Evolutionary conservation across 2,888 invertebrate species (phyloP).

Genomic region (Trichogramma evanescens): DNA sequence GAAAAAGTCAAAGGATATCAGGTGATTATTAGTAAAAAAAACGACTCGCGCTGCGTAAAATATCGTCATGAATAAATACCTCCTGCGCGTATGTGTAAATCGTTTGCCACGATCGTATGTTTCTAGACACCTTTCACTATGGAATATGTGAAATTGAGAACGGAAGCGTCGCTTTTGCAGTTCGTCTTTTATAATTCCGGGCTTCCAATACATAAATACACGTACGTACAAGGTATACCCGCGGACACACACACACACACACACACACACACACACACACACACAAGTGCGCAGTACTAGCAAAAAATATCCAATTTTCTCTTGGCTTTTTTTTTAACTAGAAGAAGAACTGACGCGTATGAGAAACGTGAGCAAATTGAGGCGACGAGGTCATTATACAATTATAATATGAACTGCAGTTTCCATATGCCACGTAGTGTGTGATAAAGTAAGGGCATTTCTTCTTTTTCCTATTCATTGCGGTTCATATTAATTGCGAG

Average conservation of each 20-base stretch:
- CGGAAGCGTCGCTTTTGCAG: constrained; percentile 21
- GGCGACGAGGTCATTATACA: constrained; percentile 2
- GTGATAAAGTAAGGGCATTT: no score
- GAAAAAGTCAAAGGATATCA: constrained; percentile 47
- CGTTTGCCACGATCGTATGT: neutral
- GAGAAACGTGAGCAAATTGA: neutral
- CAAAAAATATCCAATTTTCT: no score
- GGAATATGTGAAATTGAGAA: constrained; percentile 23
- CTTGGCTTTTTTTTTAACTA: no score
- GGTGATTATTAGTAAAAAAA: constrained; percentile 25
- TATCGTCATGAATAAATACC: no score
- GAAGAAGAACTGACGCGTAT: neutral
- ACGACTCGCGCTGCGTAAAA: no score
- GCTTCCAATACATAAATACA: neutral
- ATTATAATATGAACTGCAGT: no score
- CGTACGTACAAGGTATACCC: neutral
- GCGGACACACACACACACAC: neutral
- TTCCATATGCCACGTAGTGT: no score
- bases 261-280: neutral
- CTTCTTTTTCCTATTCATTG: no score
- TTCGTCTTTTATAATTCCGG: constrained; percentile 12
- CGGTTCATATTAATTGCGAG: no score
- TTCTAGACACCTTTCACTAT: constrained; percentile 21
- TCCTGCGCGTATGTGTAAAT: no score
- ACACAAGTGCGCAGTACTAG: no score